These are phyloP conservation scores for Lophius piscatorius DNA, from an alignment of 2,113 vertebrate species.

Conservation along the genomic window DNA sequence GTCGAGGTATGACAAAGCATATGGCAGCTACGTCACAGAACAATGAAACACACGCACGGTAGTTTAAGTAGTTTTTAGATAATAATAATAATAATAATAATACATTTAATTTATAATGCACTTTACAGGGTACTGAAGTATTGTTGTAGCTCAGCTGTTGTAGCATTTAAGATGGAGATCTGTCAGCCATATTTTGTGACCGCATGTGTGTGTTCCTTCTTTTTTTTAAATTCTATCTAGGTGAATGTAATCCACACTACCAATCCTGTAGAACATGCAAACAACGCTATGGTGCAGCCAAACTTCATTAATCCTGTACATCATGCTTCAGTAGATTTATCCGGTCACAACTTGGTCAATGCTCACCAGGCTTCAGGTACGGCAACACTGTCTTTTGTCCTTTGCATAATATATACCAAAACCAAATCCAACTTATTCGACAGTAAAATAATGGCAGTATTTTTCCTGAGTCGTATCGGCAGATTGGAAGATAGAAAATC, in stretches of 20 bases:
- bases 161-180: not conserved
- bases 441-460: too few species aligned
- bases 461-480: too few species aligned
- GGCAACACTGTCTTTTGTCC: not conserved
- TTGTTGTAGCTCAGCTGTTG: not conserved
- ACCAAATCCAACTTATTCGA: too few species aligned
- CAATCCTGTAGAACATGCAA: slow-evolving; percentile 87
- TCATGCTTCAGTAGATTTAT: slow-evolving; percentile 92
- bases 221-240: slow-evolving; percentile 64
- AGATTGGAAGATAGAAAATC: not conserved
- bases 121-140: not conserved
- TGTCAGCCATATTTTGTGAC: not conserved
- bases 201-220: not conserved
- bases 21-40: not conserved
- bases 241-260: slow-evolving; percentile 96
- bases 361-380: slow-evolving; percentile 93
- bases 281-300: slow-evolving; percentile 90
- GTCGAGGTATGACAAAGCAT: slow-evolving; percentile 87
- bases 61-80: too few species aligned
- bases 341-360: slow-evolving; percentile 93
- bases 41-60: not conserved
- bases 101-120: too few species aligned
- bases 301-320: slow-evolving; percentile 94
- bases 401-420: too few species aligned
- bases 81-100: too few species aligned